These are phyloP conservation scores for Phytoseiulus persimilis DNA, from an alignment of 2,888 invertebrate species.

Conservation along the genomic window DNA sequence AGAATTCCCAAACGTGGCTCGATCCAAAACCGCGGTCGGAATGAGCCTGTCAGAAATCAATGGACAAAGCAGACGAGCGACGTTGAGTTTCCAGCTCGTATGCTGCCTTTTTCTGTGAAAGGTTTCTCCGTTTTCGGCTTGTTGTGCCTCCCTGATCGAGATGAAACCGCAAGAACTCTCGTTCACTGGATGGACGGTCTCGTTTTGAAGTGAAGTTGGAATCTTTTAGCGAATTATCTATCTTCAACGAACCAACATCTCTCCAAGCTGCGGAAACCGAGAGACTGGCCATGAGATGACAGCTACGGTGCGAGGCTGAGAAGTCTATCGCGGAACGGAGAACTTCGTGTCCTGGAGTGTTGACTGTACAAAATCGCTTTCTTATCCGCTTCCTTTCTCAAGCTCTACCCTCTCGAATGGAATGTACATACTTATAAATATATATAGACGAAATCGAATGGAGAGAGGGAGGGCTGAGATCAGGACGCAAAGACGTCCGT, in stretches of 20 bases:
- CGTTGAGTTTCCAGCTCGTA: neutral
- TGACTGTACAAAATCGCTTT: neutral
- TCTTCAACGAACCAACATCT: neutral
- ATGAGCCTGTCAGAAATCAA: neutral
- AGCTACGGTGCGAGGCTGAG: neutral
- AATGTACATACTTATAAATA: neutral
- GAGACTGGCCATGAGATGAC: constrained; percentile 5
- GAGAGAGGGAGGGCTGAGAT: neutral
- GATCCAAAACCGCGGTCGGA: neutral
- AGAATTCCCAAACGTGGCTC: neutral
- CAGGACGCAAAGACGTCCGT: neutral
- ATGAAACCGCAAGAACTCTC: neutral
- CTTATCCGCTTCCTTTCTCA: neutral
- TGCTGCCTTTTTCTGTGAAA: neutral
- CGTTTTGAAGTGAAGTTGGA: neutral
- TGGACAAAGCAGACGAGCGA: neutral
- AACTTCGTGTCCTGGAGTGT: neutral
- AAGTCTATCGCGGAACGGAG: neutral
- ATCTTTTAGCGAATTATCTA: neutral
- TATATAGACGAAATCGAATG: neutral
- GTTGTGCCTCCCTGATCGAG: neutral
- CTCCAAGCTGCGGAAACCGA: neutral
- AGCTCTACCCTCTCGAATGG: neutral
- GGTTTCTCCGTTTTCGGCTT: neutral
- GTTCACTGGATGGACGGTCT: neutral